Percentiles rank a stretch among this genome's conserved stretches.
phyloP scores from a whole-genome alignment of 2,888 invertebrate species.

The Phortica magna region DNA sequence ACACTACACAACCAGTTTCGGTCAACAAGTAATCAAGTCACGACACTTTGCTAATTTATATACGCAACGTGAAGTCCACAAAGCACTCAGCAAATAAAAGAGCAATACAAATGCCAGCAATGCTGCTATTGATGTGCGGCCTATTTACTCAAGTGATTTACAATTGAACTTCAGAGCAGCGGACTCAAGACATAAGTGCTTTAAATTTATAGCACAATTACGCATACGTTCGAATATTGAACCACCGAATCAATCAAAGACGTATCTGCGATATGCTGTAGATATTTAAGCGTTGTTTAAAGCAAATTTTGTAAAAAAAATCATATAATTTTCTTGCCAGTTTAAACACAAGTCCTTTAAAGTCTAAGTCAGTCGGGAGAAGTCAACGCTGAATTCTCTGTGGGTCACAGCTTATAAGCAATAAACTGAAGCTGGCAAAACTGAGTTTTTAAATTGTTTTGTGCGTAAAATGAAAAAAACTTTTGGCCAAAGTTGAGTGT shows the following conservation, averaged over 20 bases:
- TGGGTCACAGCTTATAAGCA: background rate
- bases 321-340: too few relatives aligned
- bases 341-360: too few relatives aligned
- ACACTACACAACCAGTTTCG: background rate
- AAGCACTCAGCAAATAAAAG: too few relatives aligned
- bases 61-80: background rate
- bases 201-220: constrained; percentile 37
- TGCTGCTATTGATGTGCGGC: background rate
- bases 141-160: constrained; percentile 22
- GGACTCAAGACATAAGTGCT: background rate
- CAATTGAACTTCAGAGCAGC: constrained; percentile 26
- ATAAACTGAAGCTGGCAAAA: background rate
- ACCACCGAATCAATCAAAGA: constrained; percentile 33
- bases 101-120: background rate
- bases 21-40: constrained; percentile 1
- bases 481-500: constrained; percentile 1
- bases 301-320: too few relatives aligned
- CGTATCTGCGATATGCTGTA: background rate
- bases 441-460: constrained; percentile 4
- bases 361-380: too few relatives aligned
- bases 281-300: background rate
- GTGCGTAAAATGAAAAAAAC: constrained; percentile 3
- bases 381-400: background rate
- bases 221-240: constrained; percentile 27
- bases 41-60: constrained; percentile 30